Base-by-base conservation (phyloP, 2,888 invertebrate species). In the Epinotia brunnichana region DNA sequence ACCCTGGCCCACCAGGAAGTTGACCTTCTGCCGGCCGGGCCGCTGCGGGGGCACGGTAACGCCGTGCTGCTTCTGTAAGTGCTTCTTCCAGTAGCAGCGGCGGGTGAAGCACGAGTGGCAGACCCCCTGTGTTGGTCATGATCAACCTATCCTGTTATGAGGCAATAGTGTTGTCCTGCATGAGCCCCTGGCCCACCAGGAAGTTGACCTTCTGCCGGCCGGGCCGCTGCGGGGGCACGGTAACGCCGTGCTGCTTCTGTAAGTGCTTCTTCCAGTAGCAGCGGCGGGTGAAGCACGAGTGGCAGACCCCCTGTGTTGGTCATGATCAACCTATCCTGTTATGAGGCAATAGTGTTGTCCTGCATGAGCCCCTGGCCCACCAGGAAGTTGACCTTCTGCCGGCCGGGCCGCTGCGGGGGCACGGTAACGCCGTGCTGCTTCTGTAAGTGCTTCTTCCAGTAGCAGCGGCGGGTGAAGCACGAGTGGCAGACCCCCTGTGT, bases 241-340 rank as follows among this genome's bases (percentile, higher is more conserved):
- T 61, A 2, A 90, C 79, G 57, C 83, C 81, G 75, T 91, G 91
- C 59, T 87, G 85, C 0, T 84, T 78, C 9, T 81, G 79, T 0
- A 90, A 74, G 39, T 91, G 91, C 74, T 83, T 85, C 80, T 88
- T 88, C 89, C 89, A 90, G 66, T 90, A 86, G 56, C 86, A 87
- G 0, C 90, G 85, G 0, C 90, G 84, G 0, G 88, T 82, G 80
- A 87, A 91, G 1, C 80, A 79, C 0, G 87, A 78, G 35, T 85
- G 83, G 59, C 91, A 91, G 0, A 87, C 76, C n/a, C n/a, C n/a
- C n/a, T n/a, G n/a, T n/a, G n/a, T n/a, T n/a, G n/a, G n/a, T n/a
- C n/a, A n/a, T n/a, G n/a, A n/a, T n/a, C n/a, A n/a, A n/a, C n/a
- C n/a, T n/a, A n/a, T n/a, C n/a, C n/a, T 15, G 5, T 44, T 44